Base-by-base conservation (phyloP, 2,113 vertebrate genomes). In the Falcunculus frontatus region DNA sequence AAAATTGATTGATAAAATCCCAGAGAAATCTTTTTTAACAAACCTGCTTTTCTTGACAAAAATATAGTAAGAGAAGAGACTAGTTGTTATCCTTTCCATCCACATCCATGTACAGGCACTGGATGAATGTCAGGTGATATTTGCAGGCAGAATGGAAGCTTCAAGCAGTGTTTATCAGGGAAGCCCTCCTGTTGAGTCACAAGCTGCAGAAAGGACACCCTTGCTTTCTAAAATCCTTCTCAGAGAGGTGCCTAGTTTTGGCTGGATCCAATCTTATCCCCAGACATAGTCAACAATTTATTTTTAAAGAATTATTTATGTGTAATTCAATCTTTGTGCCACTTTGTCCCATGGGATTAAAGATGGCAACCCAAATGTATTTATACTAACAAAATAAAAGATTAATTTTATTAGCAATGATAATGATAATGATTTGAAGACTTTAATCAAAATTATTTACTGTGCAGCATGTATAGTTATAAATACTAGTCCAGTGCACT, bases 1-100 rank as follows among this genome's bases (percentile, higher is more conserved):
- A 97, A 96, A 97, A 97, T 96, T 16, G 46, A 95, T 92, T 84
- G 75, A 96, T 95, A 52, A 95, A 97, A 97, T 97, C 86, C 64
- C 92, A 96, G 68, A 89, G 90, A 97, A 97, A 87, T 80, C 19
- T 87, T 62, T 84, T 90, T 92, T 82, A 91, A 76, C 30, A 95
- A 84, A 90, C 30, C 5, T 86, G 23, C 11, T 67, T 64, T 81
- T 87, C 41, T 56, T 15, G n/a, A 85, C 93, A 62, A 96, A 60
- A 94, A 68, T 8, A 35, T 18, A 49, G 14, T 37, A n/a, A 84
- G 39, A 57, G 35, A 70, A 80, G 22, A 37, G 2, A 15, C 7
- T 23, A 75, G n/a, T 57, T 44, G 25, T 87, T 44, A 73, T 83
- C 9, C 8, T 72, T 91, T 83, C 16, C 17, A 2, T 33, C 10